Base-by-base conservation (phyloP, 2,888 invertebrate species). In the Apantesis nais region DNA sequence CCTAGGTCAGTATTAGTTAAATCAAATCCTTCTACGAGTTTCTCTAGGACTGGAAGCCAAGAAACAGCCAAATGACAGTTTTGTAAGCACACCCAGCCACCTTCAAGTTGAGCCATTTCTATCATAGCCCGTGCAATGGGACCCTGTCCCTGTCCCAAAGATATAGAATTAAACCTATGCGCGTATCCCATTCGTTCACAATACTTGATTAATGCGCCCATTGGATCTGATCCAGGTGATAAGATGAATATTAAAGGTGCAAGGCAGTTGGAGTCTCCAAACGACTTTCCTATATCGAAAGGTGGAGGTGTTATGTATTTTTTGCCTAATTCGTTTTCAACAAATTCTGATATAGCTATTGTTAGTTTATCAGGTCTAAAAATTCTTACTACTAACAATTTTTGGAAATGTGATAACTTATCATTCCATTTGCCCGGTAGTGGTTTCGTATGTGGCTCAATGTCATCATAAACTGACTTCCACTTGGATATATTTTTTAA, bases 31-130 rank as follows among this genome's bases (percentile, higher is more conserved):
- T 98, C 97, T 85, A 97, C 97, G 69, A 97, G 95, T 89, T 97
- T 97, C 90, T 98, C 98, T 72, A 98, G 92, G 2, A 94, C 92
- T 1, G 97, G 96, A 95, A 98, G 96, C 98, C 98, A 98, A 3
- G 97, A 97, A 11, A 96, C 97, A 0, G 98, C 98, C 79, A 98
- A 95, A 90, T 98, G 98, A 87, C 98, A 98, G 88, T 98, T 98
- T 94, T 98, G 98, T 74, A 98, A 93, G 87, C 98, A 97, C 8
- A 98, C 97, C 98, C 98, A 98, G 8, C 96, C 95, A 4, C 98
- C 98, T 78, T 96, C 96, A 67, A 93, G 89, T 85, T 97, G 96
- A 0, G 97, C 98, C 77, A 93, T 92, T 86, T 96, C 96, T 72
- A 98, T 97, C 94, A 98, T 95, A 67, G 95, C 95, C 82, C 96